Conservation (phyloP, 2,797 vertebrate genomes). For the Eleutherodactylus coqui region DNA sequence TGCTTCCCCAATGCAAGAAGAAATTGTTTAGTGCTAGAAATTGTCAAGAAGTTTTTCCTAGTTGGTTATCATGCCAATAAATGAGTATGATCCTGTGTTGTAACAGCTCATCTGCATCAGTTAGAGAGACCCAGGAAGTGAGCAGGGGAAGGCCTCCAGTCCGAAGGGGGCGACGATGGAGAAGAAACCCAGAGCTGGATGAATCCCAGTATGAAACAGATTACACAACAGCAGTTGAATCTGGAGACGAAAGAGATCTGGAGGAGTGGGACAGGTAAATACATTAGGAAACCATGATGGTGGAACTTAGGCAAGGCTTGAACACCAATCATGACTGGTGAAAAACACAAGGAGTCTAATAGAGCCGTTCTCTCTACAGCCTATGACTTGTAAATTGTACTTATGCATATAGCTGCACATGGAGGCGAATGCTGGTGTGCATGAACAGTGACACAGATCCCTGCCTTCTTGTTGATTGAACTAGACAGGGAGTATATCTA, state of each 20-base stretch:
- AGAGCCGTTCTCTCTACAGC: no score
- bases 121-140: constrained; percentile 37
- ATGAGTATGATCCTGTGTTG: background rate
- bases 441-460: no score
- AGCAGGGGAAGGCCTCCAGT: constrained; percentile 7
- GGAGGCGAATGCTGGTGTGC: no score
- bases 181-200: constrained; percentile 76
- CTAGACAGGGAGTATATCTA: no score
- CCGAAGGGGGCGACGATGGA: constrained; percentile 73
- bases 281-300: background rate
- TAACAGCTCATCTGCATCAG: constrained; percentile 37
- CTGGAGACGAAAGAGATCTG: constrained; percentile 76
- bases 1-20: background rate
- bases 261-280: constrained; percentile 76
- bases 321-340: no score
- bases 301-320: background rate
- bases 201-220: constrained; percentile 83
- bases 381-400: no score
- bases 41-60: background rate
- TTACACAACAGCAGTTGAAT: constrained; percentile 83
- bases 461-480: no score
- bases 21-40: background rate
- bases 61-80: background rate
- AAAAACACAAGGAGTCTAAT: no score
- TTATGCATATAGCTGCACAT: no score